Percentiles rank a stretch among this genome's conserved stretches.
Evolutionary conservation across 2,888 invertebrate genomes (phyloP).

Genomic region (Drosophila rubida): DNA sequence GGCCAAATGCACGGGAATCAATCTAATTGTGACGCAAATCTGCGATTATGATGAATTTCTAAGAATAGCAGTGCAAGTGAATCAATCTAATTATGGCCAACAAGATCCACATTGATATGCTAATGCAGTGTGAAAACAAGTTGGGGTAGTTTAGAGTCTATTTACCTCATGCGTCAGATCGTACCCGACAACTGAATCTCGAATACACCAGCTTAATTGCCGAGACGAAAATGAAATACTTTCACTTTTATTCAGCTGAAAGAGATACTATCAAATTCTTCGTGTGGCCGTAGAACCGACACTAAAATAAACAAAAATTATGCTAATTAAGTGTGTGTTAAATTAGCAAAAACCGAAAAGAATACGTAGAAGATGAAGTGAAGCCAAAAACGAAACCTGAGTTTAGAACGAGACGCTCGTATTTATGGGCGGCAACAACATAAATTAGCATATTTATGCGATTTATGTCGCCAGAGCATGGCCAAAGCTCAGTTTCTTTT

Average conservation of each 20-base stretch:
- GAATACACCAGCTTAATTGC: background rate
- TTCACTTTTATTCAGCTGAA: conserved; percentile 40
- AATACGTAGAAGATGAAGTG: background rate
- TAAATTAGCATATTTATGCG: conserved; percentile 66
- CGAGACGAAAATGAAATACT: conserved; percentile 19
- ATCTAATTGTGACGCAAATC: background rate
- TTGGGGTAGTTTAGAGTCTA: background rate
- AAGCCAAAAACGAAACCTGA: conserved; percentile 42
- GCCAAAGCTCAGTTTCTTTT: conserved; percentile 51
- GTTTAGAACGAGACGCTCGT: conserved; percentile 32
- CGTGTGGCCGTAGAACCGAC: conserved; percentile 6
- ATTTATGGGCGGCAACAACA: conserved; percentile 53
- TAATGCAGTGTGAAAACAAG: background rate
- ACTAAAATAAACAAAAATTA: conserved; percentile 28
- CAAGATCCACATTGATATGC: background rate
- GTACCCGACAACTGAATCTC: background rate
- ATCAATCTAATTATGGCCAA: background rate
- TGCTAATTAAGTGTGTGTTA: conserved; percentile 44
- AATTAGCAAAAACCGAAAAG: conserved; percentile 14
- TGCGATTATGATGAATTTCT: background rate
- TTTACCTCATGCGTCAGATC: background rate
- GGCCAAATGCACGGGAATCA: background rate
- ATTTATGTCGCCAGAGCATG: conserved; percentile 57
- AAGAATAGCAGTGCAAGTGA: background rate
- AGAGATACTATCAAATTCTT: conserved; percentile 2